Base-by-base conservation (phyloP, 2,888 invertebrate genomes). In the Acheta domesticus region DNA sequence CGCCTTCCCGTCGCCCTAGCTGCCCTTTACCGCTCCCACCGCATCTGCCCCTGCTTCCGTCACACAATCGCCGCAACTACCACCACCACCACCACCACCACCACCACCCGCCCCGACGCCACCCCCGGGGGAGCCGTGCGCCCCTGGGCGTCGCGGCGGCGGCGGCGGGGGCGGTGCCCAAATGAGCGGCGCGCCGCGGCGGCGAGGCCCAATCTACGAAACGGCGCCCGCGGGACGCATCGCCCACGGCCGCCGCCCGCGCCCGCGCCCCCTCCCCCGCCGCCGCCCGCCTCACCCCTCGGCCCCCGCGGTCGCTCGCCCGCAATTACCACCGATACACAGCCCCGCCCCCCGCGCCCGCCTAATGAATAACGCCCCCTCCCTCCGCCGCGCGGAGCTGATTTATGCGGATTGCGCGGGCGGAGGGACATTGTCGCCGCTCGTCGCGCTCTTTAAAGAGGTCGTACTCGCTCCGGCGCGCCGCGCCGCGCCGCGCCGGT, bases 301-400 rank as follows among this genome's bases (percentile, higher is more conserved):
- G 62, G 62, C 14, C 62, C 16, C 62, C 62, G 62, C 62, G 16
- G 62, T 8, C 62, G 62, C 62, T n/a, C n/a, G 62, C 36, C 36
- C n/a, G 62, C 62, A 62, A 62, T 62, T 62, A 62, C 62, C 62
- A n/a, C 62, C 62, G 62, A 62, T 62, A 62, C 62, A 62, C 62
- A 62, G 14, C 62, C 62, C 62, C 16, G 62, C 16, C 62, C 62
- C n/a, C n/a, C 62, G 16, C 62, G 16, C n/a, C 12, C n/a, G 62
- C 62, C 62, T 62, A 19, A 62, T 62, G 14, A 62, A 62, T 62
- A 62, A 12, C 62, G 62, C 62, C 16, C 14, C 62, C 2, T n/a
- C n/a, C n/a, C 14, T 4, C 62, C 62, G 62, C 16, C 62, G 62
- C 62, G 36, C 36, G 36, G 36, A 36, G 36, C n/a, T 62, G 62